These are phyloP conservation scores for Phyllostomus hastatus DNA, from an alignment of 2,113 vertebrate species.

Conservation along the genomic window DNA sequence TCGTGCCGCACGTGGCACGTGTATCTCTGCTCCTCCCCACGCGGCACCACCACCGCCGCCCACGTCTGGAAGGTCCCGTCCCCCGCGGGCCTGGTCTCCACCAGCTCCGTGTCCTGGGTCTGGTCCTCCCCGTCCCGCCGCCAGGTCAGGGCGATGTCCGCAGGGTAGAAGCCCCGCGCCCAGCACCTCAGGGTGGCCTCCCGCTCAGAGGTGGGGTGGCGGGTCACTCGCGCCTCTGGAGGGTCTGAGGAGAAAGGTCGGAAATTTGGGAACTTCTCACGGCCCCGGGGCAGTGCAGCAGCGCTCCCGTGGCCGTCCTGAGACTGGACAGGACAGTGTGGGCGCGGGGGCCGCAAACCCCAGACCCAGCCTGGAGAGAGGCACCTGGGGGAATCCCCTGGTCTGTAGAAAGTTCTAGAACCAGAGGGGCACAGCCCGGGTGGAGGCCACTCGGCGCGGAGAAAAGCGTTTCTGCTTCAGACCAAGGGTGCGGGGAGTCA, in stretches of 20 bases:
- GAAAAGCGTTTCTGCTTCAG: neutral
- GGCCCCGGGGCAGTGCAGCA: neutral
- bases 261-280: neutral
- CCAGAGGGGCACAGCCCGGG: neutral
- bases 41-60: neutral
- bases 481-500: neutral
- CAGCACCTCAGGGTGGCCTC: neutral
- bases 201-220: rapidly evolving
- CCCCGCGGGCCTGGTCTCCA: neutral
- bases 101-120: neutral
- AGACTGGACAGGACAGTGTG: neutral
- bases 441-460: neutral
- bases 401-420: neutral
- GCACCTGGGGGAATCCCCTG: neutral
- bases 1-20: neutral
- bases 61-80: conserved; percentile 25
- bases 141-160: conserved; percentile 31
- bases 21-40: conserved; percentile 9
- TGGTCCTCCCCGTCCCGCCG: neutral
- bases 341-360: neutral
- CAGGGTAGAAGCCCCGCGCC: conserved; percentile 20
- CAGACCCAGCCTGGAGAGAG: neutral
- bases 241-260: neutral
- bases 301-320: neutral
- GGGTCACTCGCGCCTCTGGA: neutral